phyloP scores from a whole-genome alignment of 2,113 vertebrate genomes.

The Pedionomus torquatus region DNA sequence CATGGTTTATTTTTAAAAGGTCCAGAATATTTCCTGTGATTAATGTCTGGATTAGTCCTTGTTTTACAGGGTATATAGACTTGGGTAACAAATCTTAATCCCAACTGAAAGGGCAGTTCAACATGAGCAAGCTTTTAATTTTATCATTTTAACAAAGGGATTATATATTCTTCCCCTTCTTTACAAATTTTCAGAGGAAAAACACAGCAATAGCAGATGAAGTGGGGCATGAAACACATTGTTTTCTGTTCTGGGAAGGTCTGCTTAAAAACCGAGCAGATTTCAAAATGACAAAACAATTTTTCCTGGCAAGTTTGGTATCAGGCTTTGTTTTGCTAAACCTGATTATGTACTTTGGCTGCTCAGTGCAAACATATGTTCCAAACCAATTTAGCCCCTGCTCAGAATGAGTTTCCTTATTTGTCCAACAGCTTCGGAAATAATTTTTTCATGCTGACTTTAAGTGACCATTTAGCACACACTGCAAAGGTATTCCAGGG shows the following conservation, averaged over 20 bases:
- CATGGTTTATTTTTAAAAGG: conserved; percentile 59
- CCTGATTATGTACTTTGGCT: conserved; percentile 76
- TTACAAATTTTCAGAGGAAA: conserved; percentile 59
- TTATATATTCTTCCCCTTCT: conserved; percentile 59
- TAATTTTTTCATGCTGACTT: conserved; percentile 52
- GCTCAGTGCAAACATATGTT: conserved; percentile 62
- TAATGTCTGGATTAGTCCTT: conserved; percentile 61
- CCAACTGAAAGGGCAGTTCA: conserved; percentile 43
- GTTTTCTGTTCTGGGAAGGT: conserved; percentile 64
- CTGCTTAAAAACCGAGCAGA: conserved; percentile 55
- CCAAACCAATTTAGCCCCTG: conserved; percentile 64
- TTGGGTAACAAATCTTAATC: conserved; percentile 64
- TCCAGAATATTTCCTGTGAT: conserved; percentile 60
- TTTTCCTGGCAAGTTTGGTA: conserved; percentile 68
- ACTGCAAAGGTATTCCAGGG: conserved; percentile 54
- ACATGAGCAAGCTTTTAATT: conserved; percentile 56
- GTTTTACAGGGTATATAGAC: conserved; percentile 43
- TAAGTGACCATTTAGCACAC: conserved; percentile 33
- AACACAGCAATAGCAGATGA: conserved; percentile 43
- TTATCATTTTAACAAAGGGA: conserved; percentile 59
- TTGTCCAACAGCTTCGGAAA: conserved; percentile 73
- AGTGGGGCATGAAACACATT: conserved; percentile 40
- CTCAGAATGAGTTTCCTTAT: conserved; percentile 71
- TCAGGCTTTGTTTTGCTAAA: conserved; percentile 73
- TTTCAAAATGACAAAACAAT: conserved; percentile 69